phyloP scores from a whole-genome alignment of 2,113 vertebrate genomes.

The Cariama cristata region DNA sequence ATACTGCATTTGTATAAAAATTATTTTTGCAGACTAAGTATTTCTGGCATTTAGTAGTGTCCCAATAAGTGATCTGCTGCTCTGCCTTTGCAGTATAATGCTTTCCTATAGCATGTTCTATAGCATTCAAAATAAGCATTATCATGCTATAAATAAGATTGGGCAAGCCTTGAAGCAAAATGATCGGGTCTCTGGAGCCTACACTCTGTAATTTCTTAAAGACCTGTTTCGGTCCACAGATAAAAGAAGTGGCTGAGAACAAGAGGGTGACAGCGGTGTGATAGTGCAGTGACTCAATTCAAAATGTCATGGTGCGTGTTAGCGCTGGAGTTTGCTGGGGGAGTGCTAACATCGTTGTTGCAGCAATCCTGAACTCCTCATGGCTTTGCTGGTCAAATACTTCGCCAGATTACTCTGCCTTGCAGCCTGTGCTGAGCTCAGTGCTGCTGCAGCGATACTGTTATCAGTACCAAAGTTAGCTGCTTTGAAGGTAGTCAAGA shows the following conservation, averaged over 20 bases:
- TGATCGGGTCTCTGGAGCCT: not conserved
- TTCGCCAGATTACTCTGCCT: not conserved
- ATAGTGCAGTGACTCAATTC: not conserved
- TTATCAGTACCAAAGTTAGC: not conserved
- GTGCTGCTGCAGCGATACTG: not conserved
- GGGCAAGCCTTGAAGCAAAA: not conserved
- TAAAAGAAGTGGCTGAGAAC: not conserved
- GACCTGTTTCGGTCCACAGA: not conserved
- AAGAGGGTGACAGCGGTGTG: not conserved
- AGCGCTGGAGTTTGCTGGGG: not conserved
- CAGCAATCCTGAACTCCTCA: not conserved
- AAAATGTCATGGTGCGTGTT: not conserved
- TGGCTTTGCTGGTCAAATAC: not conserved
- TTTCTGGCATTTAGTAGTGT: not conserved
- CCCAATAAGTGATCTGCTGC: not conserved
- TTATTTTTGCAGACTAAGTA: not conserved
- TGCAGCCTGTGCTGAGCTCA: not conserved
- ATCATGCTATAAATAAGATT: not conserved
- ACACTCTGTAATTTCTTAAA: not conserved
- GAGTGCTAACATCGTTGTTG: not conserved
- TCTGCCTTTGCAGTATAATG: not conserved
- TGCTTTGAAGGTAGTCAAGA: not conserved
- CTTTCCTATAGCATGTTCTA: not conserved
- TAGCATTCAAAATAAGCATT: not conserved
- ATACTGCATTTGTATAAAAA: not conserved